Conservation (phyloP, 2,113 vertebrate genomes). For the Sinocyclocheilus rhinocerous region DNA sequence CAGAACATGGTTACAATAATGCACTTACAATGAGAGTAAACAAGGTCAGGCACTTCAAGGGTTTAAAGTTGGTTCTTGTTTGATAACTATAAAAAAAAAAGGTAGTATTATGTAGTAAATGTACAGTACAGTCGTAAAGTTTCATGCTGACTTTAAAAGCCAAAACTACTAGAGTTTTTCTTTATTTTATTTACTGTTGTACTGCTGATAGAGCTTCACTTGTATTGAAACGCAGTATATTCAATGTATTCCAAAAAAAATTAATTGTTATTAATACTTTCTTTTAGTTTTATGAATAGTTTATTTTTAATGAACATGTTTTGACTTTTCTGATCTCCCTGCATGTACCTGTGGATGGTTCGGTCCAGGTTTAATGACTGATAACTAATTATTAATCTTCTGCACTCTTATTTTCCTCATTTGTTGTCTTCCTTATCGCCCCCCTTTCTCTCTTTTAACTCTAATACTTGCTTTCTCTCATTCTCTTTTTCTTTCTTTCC, state of each 20-base stretch:
- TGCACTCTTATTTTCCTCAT: slow-evolving; percentile 22
- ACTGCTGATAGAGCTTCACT: not conserved
- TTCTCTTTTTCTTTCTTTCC: not conserved
- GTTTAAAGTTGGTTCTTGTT: not conserved
- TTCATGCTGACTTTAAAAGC: not conserved
- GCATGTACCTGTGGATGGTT: slow-evolving; percentile 41
- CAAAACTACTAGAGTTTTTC: no score
- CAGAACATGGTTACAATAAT: not conserved
- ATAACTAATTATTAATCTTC: slow-evolving; percentile 44
- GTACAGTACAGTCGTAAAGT: not conserved
- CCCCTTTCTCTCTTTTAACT: not conserved
- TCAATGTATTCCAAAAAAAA: not conserved
- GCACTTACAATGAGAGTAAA: not conserved
- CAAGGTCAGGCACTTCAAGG: not conserved
- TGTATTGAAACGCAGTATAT: not conserved
- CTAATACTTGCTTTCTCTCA: not conserved
- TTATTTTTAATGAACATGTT: not conserved
- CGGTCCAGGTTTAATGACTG: slow-evolving; percentile 29
- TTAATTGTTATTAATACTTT: not conserved
- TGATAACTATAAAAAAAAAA: not conserved
- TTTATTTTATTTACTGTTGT: not conserved
- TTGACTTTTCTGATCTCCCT: not conserved
- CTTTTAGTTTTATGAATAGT: not conserved
- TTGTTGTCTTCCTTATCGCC: not conserved
- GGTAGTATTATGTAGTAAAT: not conserved